Percentiles rank a stretch among this genome's conserved stretches.
These are phyloP conservation scores for Andricus quercusramuli DNA, from an alignment of 2,888 invertebrate species.

Conservation along the genomic window DNA sequence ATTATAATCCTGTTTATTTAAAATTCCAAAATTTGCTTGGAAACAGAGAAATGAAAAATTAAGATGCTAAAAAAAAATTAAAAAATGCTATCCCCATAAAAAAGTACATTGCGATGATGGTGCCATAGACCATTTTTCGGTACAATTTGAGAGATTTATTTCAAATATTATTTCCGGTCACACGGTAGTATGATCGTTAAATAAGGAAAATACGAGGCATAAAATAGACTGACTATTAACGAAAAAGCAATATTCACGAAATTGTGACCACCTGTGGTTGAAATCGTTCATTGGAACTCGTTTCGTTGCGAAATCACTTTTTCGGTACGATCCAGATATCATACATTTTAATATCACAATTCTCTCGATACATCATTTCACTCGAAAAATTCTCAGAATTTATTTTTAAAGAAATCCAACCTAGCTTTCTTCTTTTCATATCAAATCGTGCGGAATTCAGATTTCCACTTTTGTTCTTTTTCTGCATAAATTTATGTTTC, in stretches of 20 bases:
- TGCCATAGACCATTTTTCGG: no score
- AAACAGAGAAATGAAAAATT: no score
- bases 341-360: no score
- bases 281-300: slow-evolving; percentile 43
- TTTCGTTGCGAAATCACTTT: slow-evolving; percentile 19
- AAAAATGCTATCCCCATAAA: no score
- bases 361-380: no score
- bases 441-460: background rate
- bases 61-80: no score
- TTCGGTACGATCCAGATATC: no score
- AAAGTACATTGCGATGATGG: background rate
- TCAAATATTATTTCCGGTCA: background rate
- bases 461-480: slow-evolving; percentile 15
- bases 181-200: background rate
- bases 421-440: background rate
- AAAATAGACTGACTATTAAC: background rate
- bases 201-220: background rate
- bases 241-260: slow-evolving; percentile 7
- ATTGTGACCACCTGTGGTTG: slow-evolving; percentile 28
- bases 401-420: no score
- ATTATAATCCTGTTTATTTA: no score
- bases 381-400: no score
- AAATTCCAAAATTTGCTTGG: no score
- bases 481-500: background rate
- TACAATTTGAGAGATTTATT: no score